These are phyloP conservation scores for Sebastes variabilis DNA, from an alignment of 2,797 vertebrate genomes.

Conservation along the genomic window DNA sequence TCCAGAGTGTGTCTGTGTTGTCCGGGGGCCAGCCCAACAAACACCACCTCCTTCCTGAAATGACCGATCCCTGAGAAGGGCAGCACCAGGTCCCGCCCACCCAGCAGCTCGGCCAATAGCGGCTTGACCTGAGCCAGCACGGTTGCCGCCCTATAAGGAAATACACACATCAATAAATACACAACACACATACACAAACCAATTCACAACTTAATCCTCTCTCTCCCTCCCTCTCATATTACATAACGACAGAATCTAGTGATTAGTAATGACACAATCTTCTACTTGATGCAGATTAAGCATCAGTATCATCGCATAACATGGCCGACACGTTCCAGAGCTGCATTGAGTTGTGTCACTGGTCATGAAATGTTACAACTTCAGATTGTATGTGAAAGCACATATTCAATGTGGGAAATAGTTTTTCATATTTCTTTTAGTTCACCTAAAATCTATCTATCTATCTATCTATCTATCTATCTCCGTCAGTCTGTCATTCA, in stretches of 20 bases:
- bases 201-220: conserved; percentile 62
- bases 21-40: conserved; percentile 86
- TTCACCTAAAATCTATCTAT: not conserved
- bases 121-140: conserved; percentile 85
- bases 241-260: conserved; percentile 63
- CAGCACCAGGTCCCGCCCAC: conserved; percentile 85
- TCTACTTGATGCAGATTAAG: conserved; percentile 59
- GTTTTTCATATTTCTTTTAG: not conserved
- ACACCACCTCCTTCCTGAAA: conserved; percentile 93
- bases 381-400: not conserved
- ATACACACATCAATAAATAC: conserved; percentile 28
- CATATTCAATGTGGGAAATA: not conserved
- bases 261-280: conserved; percentile 63
- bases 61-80: conserved; percentile 90
- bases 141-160: conserved; percentile 81
- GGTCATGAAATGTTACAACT: not conserved
- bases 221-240: conserved; percentile 53
- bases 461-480: too few species aligned
- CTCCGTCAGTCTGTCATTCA: too few species aligned
- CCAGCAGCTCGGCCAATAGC: conserved; percentile 85
- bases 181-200: not conserved
- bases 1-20: conserved; percentile 81
- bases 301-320: conserved; percentile 28
- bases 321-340: not conserved
- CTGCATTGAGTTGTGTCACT: not conserved